These are phyloP conservation scores for Lacerta agilis DNA, from an alignment of 2,797 vertebrate species.

Conservation along the genomic window DNA sequence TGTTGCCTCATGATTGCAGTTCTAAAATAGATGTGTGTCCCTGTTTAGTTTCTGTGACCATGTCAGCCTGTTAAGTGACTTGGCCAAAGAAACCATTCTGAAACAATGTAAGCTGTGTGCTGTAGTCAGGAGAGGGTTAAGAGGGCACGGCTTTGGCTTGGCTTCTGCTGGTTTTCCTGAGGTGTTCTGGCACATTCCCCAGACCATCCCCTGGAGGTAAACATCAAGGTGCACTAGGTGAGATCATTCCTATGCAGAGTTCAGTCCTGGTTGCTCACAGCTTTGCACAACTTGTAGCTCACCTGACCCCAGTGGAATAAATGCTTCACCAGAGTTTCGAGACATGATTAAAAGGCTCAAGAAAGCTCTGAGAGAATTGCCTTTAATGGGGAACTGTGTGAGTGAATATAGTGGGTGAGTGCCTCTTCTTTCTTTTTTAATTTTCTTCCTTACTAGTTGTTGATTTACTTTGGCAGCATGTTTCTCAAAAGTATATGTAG, in stretches of 20 bases:
- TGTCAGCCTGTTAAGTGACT: background rate
- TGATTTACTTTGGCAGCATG: conserved; percentile 61
- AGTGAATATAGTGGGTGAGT: conserved; percentile 93
- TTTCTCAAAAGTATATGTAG: conserved; percentile 65
- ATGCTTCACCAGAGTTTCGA: conserved; percentile 74
- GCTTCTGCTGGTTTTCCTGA: conserved; percentile 43
- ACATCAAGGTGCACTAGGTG: conserved; percentile 83
- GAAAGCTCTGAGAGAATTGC: conserved; percentile 74
- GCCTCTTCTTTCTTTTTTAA: conserved; percentile 61
- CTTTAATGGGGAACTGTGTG: conserved; percentile 93
- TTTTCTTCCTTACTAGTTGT: conserved; percentile 64
- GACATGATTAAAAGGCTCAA: conserved; percentile 78
- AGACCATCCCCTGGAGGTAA: conserved; percentile 78
- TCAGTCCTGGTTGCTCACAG: conserved; percentile 66
- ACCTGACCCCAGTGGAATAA: conserved; percentile 71
- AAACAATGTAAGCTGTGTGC: background rate
- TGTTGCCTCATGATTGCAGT: conserved; percentile 36
- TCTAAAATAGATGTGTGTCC: conserved; percentile 25
- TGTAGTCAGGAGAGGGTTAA: conserved; percentile 70
- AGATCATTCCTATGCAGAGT: conserved; percentile 68
- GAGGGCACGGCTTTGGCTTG: conserved; percentile 57
- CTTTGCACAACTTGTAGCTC: conserved; percentile 71
- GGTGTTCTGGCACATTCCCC: conserved; percentile 70
- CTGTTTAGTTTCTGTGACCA: background rate
- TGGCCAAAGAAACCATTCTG: background rate